Evolutionary conservation across 2,113 vertebrate genomes (phyloP).

Genomic region (Eclectus roratus): DNA sequence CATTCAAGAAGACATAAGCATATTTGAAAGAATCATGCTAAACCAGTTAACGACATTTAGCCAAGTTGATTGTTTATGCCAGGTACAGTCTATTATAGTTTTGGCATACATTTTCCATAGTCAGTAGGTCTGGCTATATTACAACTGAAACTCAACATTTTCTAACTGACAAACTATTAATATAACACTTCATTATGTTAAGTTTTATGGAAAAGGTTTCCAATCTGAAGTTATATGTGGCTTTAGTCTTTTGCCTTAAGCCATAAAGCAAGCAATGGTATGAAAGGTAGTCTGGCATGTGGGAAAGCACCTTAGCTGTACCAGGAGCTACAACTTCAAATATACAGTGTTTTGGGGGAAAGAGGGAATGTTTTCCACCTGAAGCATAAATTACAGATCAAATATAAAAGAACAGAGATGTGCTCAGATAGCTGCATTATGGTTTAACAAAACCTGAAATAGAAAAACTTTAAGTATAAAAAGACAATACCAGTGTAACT

Average conservation of each 20-base stretch:
- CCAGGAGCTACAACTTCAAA: neutral
- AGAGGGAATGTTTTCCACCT: neutral
- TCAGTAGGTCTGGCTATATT: neutral
- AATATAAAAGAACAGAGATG: neutral
- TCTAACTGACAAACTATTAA: neutral
- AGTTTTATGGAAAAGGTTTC: neutral
- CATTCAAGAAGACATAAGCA: neutral
- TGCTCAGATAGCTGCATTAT: neutral
- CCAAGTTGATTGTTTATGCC: neutral
- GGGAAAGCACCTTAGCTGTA: neutral
- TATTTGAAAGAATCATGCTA: neutral
- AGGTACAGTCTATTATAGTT: neutral
- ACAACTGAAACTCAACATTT: neutral
- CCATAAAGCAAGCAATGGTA: neutral
- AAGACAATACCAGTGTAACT: neutral
- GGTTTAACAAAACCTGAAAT: neutral
- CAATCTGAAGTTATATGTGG: neutral
- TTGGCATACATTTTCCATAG: neutral
- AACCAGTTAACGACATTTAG: neutral
- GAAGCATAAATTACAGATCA: neutral
- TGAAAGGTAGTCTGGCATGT: neutral
- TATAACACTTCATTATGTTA: neutral
- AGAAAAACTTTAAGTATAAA: neutral
- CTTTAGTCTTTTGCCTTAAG: neutral
- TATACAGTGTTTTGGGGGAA: accelerated